phyloP scores from a whole-genome alignment of 2,113 vertebrate species.

The Mellivora capensis region DNA sequence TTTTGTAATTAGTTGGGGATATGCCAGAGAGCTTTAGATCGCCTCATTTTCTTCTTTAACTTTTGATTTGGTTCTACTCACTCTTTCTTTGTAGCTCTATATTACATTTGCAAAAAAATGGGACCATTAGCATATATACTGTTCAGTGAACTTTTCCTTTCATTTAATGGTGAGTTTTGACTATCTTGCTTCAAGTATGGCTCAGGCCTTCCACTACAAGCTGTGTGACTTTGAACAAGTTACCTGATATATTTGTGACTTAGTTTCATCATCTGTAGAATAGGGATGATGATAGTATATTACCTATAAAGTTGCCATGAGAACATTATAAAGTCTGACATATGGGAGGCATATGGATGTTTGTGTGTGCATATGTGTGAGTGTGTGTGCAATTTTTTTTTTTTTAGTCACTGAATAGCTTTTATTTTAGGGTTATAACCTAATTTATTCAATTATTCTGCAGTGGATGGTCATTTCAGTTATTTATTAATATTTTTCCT shows the following conservation, averaged over 20 bases:
- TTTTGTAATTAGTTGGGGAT: slow-evolving; percentile 38
- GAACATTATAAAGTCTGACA: background rate
- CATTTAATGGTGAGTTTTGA: background rate
- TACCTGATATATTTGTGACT: background rate
- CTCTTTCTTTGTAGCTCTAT: background rate
- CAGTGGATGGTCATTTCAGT: background rate
- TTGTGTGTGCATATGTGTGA: background rate
- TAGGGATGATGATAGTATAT: background rate
- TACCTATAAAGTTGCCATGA: background rate
- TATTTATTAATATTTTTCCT: background rate
- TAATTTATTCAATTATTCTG: background rate
- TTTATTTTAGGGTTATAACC: background rate
- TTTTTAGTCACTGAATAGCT: background rate
- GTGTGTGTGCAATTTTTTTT: background rate
- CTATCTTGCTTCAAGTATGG: background rate
- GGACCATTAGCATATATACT: background rate
- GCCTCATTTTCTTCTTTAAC: slow-evolving; percentile 32
- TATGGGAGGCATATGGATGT: background rate
- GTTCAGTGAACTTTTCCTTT: background rate
- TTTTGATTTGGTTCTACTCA: slow-evolving; percentile 6
- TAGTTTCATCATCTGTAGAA: background rate
- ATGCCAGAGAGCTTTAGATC: background rate
- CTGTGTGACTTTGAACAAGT: background rate
- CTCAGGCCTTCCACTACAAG: background rate
- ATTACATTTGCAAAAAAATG: background rate